These are phyloP conservation scores for Mormyrus iriodes DNA, from an alignment of 2,113 vertebrate genomes.

Conservation along the genomic window DNA sequence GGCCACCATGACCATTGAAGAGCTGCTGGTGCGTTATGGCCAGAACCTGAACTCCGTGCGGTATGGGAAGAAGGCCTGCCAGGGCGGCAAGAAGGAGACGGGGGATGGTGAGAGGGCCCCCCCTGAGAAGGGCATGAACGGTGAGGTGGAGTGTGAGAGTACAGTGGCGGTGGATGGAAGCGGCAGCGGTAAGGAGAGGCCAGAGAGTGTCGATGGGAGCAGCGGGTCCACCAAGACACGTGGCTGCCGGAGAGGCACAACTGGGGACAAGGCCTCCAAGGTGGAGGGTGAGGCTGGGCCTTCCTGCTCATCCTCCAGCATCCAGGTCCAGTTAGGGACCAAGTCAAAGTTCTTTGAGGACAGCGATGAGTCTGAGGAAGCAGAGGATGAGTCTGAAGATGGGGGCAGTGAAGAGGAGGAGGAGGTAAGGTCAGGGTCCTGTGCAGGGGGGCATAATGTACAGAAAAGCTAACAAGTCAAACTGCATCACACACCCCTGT, in stretches of 20 bases:
- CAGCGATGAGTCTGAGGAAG: conserved; percentile 93
- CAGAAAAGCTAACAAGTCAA: neutral
- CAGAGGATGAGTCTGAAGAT: conserved; percentile 59
- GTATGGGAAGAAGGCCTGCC: conserved; percentile 53
- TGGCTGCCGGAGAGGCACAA: conserved; percentile 45
- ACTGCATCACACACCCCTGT: neutral
- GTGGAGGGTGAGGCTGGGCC: conserved; percentile 73
- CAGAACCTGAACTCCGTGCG: conserved; percentile 80
- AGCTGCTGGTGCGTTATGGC: conserved; percentile 88
- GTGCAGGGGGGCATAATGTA: neutral
- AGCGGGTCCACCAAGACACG: conserved; percentile 56
- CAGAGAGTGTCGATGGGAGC: conserved; percentile 53
- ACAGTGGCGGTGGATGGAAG: conserved; percentile 68
- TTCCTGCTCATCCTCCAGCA: conserved; percentile 84
- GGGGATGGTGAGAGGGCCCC: conserved; percentile 43
- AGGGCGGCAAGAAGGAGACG: conserved; percentile 31
- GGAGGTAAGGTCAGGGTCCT: conserved; percentile 47
- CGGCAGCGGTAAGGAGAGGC: conserved; percentile 58
- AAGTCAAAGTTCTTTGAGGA: conserved; percentile 98
- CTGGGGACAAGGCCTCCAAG: conserved; percentile 58
- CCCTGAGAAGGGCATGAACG: conserved; percentile 71
- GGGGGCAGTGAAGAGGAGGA: conserved; percentile 61
- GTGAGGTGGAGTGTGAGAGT: conserved; percentile 68
- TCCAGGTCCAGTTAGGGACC: conserved; percentile 69
- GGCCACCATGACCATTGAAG: conserved; percentile 97